Evolutionary conservation across 1,140 invertebrate species (phyloP), one percentile per base, ranked within the genome.

Genomic region (Drosophila ambigua): DNA sequence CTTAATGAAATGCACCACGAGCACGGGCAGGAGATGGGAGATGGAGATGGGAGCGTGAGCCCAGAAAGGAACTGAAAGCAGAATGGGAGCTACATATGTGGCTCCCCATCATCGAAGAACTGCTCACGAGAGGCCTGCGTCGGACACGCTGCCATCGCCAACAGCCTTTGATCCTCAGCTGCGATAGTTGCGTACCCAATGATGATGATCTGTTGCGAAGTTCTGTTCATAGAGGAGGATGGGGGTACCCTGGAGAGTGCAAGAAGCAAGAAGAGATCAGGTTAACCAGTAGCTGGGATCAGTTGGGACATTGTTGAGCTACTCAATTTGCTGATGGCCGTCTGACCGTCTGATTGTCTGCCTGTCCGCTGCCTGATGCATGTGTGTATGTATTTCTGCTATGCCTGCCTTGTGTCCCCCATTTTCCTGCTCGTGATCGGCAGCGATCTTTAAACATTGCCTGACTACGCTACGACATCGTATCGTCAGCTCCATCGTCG

Each of bases 1-100:
- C 66, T 67, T 84, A 85, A 85, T 84, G 73, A 84, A 85, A 85
- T 80, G 77, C 81, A 85, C 63, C 51, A 1, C 20, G 20, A 20
- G 20, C 20, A 68, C 63, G 44, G 57, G 16, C 16, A 16, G 16
- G 16, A 16, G 16, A 16, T 16, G 16, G 16, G 16, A 16, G 16
- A 16, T 16, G 26, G 67, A 61, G 57, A 72, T 72, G 69, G 74
- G 48, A 53, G 41, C 60, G 49, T 35, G 60, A 74, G 46, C 7
- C 20, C 20, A 20, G 31, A 31, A 45, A 50, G 28, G 4, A 31
- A 20, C 20, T 20, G 2, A 20, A 20, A 20, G 20, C 20, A 20
- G 20, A 20, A 20, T 20, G 20, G 20, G 20, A 20, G 20, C 2
- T 20, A 20, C 20, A 16, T 16, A 16, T 16, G 16, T 16, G 16